A percentile compares a stretch with the other conserved stretches of the same genome.
Evolutionary conservation across 2,113 vertebrate species (phyloP).

Genomic region (Halcyon senegalensis): DNA sequence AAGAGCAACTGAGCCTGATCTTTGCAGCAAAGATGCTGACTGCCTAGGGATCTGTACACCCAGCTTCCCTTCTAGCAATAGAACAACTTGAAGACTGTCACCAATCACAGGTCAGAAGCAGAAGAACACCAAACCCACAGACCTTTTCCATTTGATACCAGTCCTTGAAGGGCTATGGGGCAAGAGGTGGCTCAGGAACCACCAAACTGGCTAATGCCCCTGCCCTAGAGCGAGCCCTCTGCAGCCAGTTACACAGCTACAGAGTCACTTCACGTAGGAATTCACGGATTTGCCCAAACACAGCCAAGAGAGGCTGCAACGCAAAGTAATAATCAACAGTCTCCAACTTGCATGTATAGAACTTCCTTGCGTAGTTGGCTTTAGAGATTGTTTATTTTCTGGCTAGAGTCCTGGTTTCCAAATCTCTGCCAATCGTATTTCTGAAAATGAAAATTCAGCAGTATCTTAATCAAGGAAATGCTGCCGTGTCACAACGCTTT

Average conservation of each 20-base stretch:
- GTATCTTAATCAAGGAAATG: neutral
- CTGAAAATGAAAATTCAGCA: conserved; percentile 22
- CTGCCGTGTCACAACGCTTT: neutral
- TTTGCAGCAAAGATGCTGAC: neutral
- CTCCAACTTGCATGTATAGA: neutral
- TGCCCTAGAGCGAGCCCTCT: neutral
- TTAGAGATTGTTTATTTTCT: neutral
- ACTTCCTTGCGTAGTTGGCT: neutral
- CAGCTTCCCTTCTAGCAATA: neutral
- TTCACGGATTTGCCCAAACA: neutral
- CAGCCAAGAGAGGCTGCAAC: neutral
- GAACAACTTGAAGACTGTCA: neutral
- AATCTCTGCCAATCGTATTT: conserved; percentile 7
- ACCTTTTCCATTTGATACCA: too few relatives aligned
- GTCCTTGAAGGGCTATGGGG: neutral
- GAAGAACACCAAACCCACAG: neutral
- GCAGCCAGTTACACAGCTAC: accelerated
- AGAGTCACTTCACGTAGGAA: neutral
- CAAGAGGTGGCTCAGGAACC: neutral
- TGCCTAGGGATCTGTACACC: neutral
- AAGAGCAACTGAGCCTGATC: neutral
- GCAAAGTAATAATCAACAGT: neutral
- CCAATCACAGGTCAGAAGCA: neutral
- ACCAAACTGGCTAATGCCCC: neutral
- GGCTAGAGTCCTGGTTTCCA: conserved; percentile 2